Evolutionary conservation across 1,140 invertebrate species (phyloP).

Genomic region (Callitettix versicolor): DNA sequence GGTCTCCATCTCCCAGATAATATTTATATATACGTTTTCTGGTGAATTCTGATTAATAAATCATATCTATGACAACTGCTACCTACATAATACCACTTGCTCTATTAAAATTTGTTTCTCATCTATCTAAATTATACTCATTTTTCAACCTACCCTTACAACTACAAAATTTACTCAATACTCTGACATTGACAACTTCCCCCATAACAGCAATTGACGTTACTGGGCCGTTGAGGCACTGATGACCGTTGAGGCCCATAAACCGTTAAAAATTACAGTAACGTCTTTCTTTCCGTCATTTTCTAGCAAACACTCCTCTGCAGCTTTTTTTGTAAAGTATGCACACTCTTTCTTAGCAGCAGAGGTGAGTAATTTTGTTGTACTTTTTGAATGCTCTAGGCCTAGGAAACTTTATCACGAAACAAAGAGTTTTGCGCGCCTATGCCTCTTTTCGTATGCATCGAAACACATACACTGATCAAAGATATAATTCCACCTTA

Average conservation of each 20-base stretch:
- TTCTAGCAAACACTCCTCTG: not conserved
- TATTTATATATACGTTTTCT: constrained; percentile 10
- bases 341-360: not conserved
- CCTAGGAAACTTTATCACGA: not conserved
- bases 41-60: too few relatives aligned
- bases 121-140: not conserved
- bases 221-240: not conserved
- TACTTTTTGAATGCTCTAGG: not conserved
- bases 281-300: not conserved
- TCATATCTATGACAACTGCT: not conserved
- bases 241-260: not conserved
- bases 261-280: not conserved
- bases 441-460: not conserved
- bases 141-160: not conserved
- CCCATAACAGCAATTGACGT: constrained; percentile 4
- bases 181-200: not conserved
- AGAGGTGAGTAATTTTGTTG: not conserved
- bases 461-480: not conserved
- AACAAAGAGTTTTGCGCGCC: not conserved
- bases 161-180: not conserved
- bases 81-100: not conserved
- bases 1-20: constrained; percentile 23
- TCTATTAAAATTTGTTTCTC: not conserved
- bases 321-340: not conserved
- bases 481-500: not conserved